phyloP scores from a whole-genome alignment of 2,888 invertebrate genomes.

The Amblyteles armatorius region DNA sequence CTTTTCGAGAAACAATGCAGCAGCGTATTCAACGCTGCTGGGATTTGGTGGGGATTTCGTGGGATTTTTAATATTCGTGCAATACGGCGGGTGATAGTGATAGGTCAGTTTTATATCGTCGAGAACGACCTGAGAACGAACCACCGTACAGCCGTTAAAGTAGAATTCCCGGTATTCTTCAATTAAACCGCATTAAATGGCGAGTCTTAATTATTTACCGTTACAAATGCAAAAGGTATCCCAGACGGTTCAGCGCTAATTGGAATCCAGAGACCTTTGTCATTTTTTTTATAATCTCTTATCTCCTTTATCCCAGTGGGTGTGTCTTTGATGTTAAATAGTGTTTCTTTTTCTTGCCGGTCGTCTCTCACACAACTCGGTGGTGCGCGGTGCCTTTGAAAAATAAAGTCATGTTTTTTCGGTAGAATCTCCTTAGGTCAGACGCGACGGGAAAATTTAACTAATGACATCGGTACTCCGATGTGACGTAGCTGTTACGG shows the following conservation, averaged over 20 bases:
- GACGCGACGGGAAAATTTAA: too few species aligned
- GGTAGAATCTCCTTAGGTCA: too few species aligned
- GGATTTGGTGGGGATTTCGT: too few species aligned
- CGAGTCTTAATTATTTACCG: not conserved
- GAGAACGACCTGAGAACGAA: too few species aligned
- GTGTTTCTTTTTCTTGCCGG: not conserved
- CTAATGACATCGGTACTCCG: too few species aligned
- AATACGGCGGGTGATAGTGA: too few species aligned
- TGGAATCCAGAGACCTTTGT: conserved; percentile 1
- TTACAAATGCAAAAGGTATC: not conserved
- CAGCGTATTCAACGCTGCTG: not conserved
- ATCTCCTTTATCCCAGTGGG: conserved; percentile 7
- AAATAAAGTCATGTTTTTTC: not conserved
- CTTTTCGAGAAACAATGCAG: not conserved
- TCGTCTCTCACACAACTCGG: not conserved
- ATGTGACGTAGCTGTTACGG: too few species aligned
- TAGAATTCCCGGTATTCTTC: not conserved
- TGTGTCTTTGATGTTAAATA: not conserved
- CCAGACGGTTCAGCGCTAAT: conserved; percentile 11
- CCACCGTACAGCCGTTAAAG: too few species aligned
- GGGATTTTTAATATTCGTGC: too few species aligned
- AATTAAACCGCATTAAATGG: not conserved
- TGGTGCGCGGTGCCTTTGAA: not conserved
- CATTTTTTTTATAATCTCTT: not conserved
- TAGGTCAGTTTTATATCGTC: too few species aligned